Base-by-base conservation (phyloP, 1,140 invertebrate species). In the Galendromus occidentalis region DNA sequence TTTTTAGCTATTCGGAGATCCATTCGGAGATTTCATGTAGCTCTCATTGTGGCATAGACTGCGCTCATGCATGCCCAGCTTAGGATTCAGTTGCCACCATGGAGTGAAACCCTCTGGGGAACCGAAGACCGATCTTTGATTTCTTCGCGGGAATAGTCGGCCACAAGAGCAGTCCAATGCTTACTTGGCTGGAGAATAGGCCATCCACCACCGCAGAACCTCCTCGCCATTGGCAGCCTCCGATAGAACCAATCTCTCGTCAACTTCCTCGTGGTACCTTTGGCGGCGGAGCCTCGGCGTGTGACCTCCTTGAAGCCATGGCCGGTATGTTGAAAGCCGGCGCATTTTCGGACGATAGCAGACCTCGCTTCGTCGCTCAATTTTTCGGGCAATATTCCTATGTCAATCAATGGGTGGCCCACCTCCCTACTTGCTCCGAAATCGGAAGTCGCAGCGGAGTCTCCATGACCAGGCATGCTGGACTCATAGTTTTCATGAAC, bases 1-100 rank as follows among this genome's bases (percentile, higher is more conserved):
- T 39, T 39, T 4, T 9, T 4, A 39, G 33, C 33, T 39, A 39
- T 4, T 39, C 33, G 33, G 33, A 39, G 4, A 4, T 39, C 33
- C 4, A 6, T 66, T 66, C 44, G 28, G n/a, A n/a, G n/a, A 66
- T 51, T 66, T 66, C 29, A 18, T 17, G 44, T 29, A 66, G 7
- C 2, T n/a, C 29, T 4, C 18, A 30, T 9, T 59, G 28, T 66
- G 65, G 22, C 4, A 5, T 20, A 39, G 5, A 12, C 25, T 55
- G 1, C 25, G 1, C 18, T 66, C 45, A 59, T 66, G 44, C 41
- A 55, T 7, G 25, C 12, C 20, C 4, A 30, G 18, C 59, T 66
- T 59, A 6, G 45, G 45, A 47, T 33, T 33, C 17, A 59, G 17
- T 59, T 66, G 47, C 44, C 44, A 65, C 65, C 65, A 65, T 22